Percentiles rank a stretch among this genome's conserved stretches.
Conservation (phyloP, 1,140 invertebrate species). For the Stratiolaelaps scimitus region DNA sequence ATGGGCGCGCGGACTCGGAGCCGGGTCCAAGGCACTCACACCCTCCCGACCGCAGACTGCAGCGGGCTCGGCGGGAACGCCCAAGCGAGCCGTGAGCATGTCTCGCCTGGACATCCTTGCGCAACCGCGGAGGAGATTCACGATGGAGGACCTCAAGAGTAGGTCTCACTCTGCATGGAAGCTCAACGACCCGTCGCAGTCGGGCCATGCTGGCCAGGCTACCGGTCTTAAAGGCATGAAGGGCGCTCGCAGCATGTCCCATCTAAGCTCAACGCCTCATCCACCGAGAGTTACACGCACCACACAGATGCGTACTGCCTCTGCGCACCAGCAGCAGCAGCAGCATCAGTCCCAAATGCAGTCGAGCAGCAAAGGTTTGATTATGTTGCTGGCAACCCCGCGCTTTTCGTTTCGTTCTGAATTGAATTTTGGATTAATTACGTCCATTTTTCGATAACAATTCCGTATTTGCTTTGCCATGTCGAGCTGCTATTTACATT, state of each 20-base stretch:
- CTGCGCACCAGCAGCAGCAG: too few relatives aligned
- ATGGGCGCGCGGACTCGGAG: conserved; percentile 28
- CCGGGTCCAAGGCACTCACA: conserved; percentile 27
- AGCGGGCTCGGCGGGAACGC: conserved; percentile 30
- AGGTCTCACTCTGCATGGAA: conserved; percentile 27
- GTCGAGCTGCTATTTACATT: neutral
- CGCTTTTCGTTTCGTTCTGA: conserved; percentile 1
- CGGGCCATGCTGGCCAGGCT: neutral
- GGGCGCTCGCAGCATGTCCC: conserved; percentile 23
- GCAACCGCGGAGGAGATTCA: conserved; percentile 50
- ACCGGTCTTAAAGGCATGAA: conserved; percentile 14
- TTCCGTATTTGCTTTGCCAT: neutral
- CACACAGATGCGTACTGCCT: neutral
- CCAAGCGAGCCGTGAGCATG: conserved; percentile 65
- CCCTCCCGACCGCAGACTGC: conserved; percentile 21
- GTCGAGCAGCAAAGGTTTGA: conserved; percentile 15
- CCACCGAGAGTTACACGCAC: conserved; percentile 12
- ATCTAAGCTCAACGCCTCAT: conserved; percentile 24
- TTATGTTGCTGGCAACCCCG: neutral
- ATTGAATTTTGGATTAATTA: neutral
- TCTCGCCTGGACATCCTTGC: conserved; percentile 70
- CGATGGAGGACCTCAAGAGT: conserved; percentile 26
- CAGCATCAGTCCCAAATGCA: too few relatives aligned
- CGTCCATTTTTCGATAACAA: neutral
- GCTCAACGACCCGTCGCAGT: conserved; percentile 20